Conservation (phyloP, 2,888 invertebrate species). For the Seira musarum region DNA sequence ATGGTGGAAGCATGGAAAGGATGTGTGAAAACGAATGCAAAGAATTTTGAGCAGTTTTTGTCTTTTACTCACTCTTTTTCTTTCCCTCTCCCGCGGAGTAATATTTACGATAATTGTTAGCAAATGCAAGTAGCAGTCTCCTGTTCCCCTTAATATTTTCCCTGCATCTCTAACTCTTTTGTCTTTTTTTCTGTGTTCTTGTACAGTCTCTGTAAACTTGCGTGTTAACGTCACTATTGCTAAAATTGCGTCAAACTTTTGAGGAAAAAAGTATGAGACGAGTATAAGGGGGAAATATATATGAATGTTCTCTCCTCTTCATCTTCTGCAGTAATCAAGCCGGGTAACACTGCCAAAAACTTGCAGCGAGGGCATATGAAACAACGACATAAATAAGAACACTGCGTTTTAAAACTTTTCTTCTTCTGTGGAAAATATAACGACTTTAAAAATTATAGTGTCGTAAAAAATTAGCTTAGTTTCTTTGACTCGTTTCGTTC, state of each 20-base stretch:
- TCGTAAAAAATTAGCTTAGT: background rate
- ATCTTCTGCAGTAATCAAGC: background rate
- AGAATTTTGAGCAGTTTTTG: conserved; percentile 58
- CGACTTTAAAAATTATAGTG: too few relatives aligned
- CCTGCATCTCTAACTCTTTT: conserved; percentile 31
- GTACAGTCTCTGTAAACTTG: background rate
- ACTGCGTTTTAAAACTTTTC: background rate
- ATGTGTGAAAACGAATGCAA: conserved; percentile 58
- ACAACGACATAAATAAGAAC: conserved; percentile 1
- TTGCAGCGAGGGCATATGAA: background rate
- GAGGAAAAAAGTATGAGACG: background rate
- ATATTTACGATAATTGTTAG: conserved; percentile 70
- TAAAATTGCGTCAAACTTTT: conserved; percentile 1
- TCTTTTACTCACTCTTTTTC: conserved; percentile 37
- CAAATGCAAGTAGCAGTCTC: conserved; percentile 62
- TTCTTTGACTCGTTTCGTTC: background rate
- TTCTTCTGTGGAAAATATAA: too few relatives aligned
- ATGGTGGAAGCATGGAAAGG: conserved; percentile 51
- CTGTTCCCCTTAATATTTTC: conserved; percentile 48
- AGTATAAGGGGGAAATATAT: too few relatives aligned
- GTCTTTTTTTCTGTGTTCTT: conserved; percentile 24
- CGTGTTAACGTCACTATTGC: conserved; percentile 7
- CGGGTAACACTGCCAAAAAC: background rate
- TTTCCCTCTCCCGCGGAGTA: conserved; percentile 54
- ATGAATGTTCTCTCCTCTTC: background rate